Percentiles rank a stretch among this genome's conserved stretches.
Conservation (phyloP, 2,113 vertebrate genomes). For the Piprites chloris region DNA sequence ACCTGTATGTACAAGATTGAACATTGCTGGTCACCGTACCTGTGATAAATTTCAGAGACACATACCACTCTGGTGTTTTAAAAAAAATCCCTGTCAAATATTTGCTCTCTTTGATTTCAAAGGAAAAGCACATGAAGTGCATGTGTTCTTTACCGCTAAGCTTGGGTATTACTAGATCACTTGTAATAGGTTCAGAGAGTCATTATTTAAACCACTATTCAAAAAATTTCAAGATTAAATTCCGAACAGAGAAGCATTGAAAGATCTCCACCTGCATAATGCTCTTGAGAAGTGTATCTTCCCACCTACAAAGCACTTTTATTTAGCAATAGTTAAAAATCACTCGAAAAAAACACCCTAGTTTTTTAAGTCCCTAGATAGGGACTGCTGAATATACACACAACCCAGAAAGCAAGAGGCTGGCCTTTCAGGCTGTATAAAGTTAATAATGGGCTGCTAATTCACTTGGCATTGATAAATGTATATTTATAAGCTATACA, state of each 20-base stretch:
- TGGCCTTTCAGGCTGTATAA: conserved; percentile 7
- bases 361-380: conserved; percentile 46
- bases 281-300: conserved; percentile 35
- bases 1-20: neutral
- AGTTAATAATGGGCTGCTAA: conserved; percentile 59
- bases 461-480: conserved; percentile 58
- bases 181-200: neutral
- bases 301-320: conserved; percentile 18
- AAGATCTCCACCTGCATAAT: conserved; percentile 19
- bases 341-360: neutral
- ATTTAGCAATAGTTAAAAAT: conserved; percentile 20
- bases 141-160: neutral
- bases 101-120: neutral
- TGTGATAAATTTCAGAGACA: neutral
- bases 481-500: conserved; percentile 66
- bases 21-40: neutral
- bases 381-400: neutral
- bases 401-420: conserved; percentile 10
- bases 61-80: neutral
- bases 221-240: conserved; percentile 62
- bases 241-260: conserved; percentile 36
- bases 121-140: neutral
- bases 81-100: neutral
- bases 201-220: conserved; percentile 26
- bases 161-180: neutral